A percentile compares a stretch with the other conserved stretches of the same genome.
These are phyloP conservation scores for Anthonomus grandis DNA, from an alignment of 1,140 invertebrate genomes.

Conservation along the genomic window DNA sequence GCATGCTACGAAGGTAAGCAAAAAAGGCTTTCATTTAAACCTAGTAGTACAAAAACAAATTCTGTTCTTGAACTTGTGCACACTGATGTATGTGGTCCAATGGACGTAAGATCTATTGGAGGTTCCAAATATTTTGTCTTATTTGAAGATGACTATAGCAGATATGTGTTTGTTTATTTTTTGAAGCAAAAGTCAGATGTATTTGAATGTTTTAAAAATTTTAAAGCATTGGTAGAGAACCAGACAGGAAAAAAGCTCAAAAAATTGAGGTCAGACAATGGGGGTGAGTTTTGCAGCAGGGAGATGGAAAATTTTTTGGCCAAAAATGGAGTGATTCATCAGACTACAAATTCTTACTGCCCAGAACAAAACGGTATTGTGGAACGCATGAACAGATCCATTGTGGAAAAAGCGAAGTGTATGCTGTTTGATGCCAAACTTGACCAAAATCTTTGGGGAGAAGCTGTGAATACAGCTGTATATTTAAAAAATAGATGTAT, in stretches of 20 bases:
- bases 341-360: constrained; percentile 38
- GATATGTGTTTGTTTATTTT: constrained; percentile 44
- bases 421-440: constrained; percentile 43
- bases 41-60: constrained; percentile 12
- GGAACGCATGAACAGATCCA: constrained; percentile 46
- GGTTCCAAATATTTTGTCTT: constrained; percentile 47
- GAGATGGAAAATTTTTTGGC: constrained; percentile 35
- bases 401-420: constrained; percentile 43
- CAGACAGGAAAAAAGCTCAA: too few relatives aligned
- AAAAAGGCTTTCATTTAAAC: constrained; percentile 23
- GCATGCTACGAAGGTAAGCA: constrained; percentile 36
- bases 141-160: constrained; percentile 47
- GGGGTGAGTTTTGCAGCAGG: constrained; percentile 33
- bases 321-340: constrained; percentile 31
- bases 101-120: constrained; percentile 37
- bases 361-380: constrained; percentile 51
- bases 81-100: constrained; percentile 33
- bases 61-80: constrained; percentile 43
- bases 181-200: constrained; percentile 41
- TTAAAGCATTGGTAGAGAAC: constrained; percentile 36
- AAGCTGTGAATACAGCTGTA: constrained; percentile 41
- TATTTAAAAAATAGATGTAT: constrained; percentile 28
- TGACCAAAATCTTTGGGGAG: constrained; percentile 44
- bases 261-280: constrained; percentile 29
- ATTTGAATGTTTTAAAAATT: constrained; percentile 37